Percentiles rank a stretch among this genome's conserved stretches.
phyloP scores from a whole-genome alignment of 53 echinoderm and acorn worm species.

The Holothuria scabra region DNA sequence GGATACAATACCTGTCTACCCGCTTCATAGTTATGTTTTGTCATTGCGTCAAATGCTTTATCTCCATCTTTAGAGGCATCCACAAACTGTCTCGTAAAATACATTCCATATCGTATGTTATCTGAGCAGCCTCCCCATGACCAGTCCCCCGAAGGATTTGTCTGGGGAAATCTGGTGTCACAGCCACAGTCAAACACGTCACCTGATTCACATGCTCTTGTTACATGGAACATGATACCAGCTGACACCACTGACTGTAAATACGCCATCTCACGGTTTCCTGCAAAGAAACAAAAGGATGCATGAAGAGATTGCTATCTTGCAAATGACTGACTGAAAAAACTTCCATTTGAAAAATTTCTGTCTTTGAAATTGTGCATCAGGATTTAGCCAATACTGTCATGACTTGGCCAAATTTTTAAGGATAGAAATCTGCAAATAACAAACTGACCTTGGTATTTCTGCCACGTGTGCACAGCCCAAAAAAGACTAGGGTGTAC shows the following conservation, averaged over 20 bases:
- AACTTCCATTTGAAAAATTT: no score
- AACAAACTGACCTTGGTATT: no score
- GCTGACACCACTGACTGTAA: conserved; percentile 88
- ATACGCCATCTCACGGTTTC: conserved; percentile 89
- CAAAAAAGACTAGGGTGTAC: no score
- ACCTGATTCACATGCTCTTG: conserved; percentile 90
- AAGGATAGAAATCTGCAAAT: no score
- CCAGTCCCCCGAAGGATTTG: conserved; percentile 67
- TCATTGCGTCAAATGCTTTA: conserved; percentile 81
- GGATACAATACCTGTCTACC: conserved; percentile 73
- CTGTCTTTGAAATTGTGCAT: no score
- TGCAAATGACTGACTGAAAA: no score
- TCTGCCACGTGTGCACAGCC: no score
- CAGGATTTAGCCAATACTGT: no score
- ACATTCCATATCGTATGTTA: conserved; percentile 86
- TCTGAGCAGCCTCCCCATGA: conserved; percentile 98
- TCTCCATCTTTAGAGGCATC: conserved; percentile 68
- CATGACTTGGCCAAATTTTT: no score
- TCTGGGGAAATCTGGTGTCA: conserved; percentile 57
- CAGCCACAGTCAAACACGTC: conserved; percentile 89
- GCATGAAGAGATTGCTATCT: no score
- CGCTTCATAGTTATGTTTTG: conserved; percentile 84
- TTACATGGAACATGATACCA: conserved; percentile 87
- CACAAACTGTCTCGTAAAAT: conserved; percentile 90
- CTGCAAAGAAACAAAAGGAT: conserved; percentile 50